Evolutionary conservation across 2,888 invertebrate species (phyloP), one percentile per base, ranked within the genome.

Genomic region (Harpagoxenus sublaevis): DNA sequence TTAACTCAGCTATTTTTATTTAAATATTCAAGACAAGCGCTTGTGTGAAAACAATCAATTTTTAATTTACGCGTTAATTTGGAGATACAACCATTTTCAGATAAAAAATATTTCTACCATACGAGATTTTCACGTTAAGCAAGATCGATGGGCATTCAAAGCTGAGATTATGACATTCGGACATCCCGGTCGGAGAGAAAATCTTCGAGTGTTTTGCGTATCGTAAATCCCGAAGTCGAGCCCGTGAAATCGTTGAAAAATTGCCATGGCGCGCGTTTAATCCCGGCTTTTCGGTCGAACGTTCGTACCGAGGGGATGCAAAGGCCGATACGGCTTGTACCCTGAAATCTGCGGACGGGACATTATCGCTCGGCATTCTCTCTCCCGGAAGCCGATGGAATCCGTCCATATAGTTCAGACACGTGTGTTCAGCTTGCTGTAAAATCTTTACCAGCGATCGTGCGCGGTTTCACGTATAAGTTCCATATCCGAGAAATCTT

Each of bases 211-310:
- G 62, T 73, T 60, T 73, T 10, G 57, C 62, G 23, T 39, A 39
- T 31, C 57, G 53, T 23, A 74, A 77, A 79, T 70, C 70, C 63
- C 31, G 45, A 63, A 62, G 60, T 81, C 60, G 66, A 85, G 81
- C 60, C 66, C 70, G 78, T 68, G 66, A 84, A 87, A 85, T 88
- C 83, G 85, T 57, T 73, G 84, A 83, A 89, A 86, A 88, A 88
- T 86, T 84, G 78, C 73, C 31, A 31, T 57, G 73, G 12, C 71
- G 51, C 57, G 48, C 71, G 35, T 88, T 85, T 88, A 88, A 88
- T 87, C 85, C 86, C 10, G 18, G 82, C 84, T 81, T 88, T 84
- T 31, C 35, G 45, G 8, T 53, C 48, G 53, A 28, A 15, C 28
- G 12, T 63, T 65, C n/a, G 35, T 23, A 77, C 31, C 74, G 51